phyloP scores from a whole-genome alignment of 2,113 vertebrate species.

The Gallinago paraguaiae region DNA sequence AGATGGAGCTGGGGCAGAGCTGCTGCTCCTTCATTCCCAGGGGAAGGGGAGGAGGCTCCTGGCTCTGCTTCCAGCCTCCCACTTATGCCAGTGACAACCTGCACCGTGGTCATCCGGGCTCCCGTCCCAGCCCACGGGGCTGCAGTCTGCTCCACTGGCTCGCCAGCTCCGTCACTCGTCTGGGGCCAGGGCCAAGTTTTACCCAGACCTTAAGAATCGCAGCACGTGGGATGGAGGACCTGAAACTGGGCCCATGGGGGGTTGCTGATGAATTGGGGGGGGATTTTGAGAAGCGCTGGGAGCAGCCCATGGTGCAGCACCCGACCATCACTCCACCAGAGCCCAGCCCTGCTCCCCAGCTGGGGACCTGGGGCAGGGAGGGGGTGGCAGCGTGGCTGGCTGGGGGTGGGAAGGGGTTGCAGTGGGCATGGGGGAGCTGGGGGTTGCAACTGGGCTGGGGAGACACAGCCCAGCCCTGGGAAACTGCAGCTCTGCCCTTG shows the following conservation, averaged over 20 bases:
- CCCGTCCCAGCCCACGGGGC: neutral
- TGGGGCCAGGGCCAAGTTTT: neutral
- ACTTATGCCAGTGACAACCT: neutral
- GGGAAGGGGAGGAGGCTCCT: neutral
- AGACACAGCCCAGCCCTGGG: neutral
- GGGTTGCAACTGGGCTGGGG: too few species aligned
- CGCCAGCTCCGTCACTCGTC: neutral
- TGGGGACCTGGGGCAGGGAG: neutral
- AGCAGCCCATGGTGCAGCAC: fast-evolving
- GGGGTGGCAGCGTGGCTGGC: fast-evolving
- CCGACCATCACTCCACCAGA: neutral
- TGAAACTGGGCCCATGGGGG: neutral
- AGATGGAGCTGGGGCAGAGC: neutral
- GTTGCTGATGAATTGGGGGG: neutral
- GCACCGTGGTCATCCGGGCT: neutral
- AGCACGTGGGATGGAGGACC: neutral
- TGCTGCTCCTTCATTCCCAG: neutral
- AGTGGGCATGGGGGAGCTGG: neutral
- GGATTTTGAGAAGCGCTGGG: neutral
- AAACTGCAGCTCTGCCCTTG: neutral
- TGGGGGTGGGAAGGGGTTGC: neutral
- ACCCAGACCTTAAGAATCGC: neutral
- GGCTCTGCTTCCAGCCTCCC: neutral
- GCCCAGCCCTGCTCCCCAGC: neutral
- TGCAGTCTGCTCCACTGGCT: neutral